Base-by-base conservation (phyloP, 1,140 invertebrate species). In the Probaryconus sp. region DNA sequence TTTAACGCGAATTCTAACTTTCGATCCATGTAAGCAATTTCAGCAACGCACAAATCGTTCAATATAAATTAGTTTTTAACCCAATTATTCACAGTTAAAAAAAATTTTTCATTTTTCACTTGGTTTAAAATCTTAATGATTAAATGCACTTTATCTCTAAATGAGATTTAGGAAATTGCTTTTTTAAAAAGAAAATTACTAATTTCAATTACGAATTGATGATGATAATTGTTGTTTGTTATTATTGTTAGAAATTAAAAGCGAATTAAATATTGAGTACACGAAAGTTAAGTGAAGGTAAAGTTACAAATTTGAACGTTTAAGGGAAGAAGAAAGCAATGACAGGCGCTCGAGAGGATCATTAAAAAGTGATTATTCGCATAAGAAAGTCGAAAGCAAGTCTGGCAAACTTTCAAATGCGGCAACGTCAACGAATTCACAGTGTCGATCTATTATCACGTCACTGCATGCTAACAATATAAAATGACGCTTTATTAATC, bases 321-420 rank as follows among this genome's bases (percentile, higher is more conserved):
- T 71, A 35, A 71, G 26, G 42, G 18, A 35, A 17, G 58, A 55
- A 55, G 56, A 53, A 61, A 40, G 48, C 58, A 43, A 48, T 68
- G 68, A 56, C 43, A 51, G 51, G 64, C 17, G 21, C 33, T 58
- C 58, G 10, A 42, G 42, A 48, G 24, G 28, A 21, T 64, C 51
- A 64, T 71, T 72, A 65, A 65, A 60, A 72, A 60, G 43, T 72
- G 60, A 72, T 72, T 72, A 72, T 61, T 53, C 69, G 47, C 40
- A 31, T 65, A 60, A 60, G 61, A 72, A 60, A 60, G 21, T 65
- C 9, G 30, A 30, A 51, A 60, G 33, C 53, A 33, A 53, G 33
- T 58, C 60, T 53, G 60, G 53, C 60, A 64, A 72, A 72, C 51
- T 64, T 72, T 65, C 60, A 72, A 70, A 70, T 61, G 28, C 48